Conservation (phyloP, 2,113 vertebrate genomes). For the Colossoma macropomum region DNA sequence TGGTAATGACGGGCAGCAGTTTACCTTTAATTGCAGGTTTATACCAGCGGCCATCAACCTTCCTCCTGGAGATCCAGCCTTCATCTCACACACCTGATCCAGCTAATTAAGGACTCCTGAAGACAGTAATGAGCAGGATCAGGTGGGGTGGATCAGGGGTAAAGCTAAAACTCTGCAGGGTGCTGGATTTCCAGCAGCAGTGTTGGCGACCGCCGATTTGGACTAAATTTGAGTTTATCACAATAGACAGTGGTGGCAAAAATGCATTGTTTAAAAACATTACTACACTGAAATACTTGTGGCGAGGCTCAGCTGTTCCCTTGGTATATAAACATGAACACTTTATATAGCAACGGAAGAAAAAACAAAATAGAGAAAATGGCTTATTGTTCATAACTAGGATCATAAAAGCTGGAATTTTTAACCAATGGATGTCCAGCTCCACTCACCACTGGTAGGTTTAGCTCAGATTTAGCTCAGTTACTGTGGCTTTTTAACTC, state of each 20-base stretch:
- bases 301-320: too few species aligned
- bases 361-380: too few species aligned
- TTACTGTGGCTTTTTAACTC: too few species aligned
- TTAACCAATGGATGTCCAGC: too few species aligned
- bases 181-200: background rate
- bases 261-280: background rate
- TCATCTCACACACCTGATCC: conserved; percentile 2
- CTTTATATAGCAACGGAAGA: too few species aligned
- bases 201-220: background rate
- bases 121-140: background rate
- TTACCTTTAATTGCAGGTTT: background rate
- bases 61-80: background rate
- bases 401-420: too few species aligned
- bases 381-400: too few species aligned
- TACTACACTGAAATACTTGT: too few species aligned
- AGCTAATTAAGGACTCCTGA: background rate
- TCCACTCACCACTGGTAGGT: too few species aligned
- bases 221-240: background rate
- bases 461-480: too few species aligned
- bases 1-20: background rate
- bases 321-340: too few species aligned
- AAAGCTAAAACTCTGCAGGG: background rate
- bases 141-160: background rate
- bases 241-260: background rate
- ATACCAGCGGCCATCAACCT: background rate